Conservation (phyloP, 1,140 invertebrate genomes). For the Pentalonia nigronervosa region DNA sequence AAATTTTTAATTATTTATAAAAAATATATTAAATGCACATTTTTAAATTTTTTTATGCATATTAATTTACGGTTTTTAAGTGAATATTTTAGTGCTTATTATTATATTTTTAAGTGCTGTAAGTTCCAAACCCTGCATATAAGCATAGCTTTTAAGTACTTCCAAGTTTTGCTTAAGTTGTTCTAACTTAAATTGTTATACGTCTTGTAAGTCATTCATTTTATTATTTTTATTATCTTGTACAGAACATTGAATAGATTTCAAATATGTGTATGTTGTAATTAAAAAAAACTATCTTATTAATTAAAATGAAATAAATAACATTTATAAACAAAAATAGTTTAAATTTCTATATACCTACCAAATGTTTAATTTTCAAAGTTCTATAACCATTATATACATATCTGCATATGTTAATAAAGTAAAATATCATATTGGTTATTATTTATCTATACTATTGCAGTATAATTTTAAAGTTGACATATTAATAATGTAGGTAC, state of each 20-base stretch:
- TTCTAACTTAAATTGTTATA: background rate
- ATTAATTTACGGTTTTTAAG: too few relatives aligned
- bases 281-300: background rate
- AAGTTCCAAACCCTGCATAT: too few relatives aligned
- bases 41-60: too few relatives aligned
- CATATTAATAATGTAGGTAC: background rate
- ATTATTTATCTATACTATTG: background rate
- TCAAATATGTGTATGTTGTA: background rate
- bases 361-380: background rate
- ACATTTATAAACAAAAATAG: too few relatives aligned
- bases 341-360: background rate
- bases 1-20: too few relatives aligned
- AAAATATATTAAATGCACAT: too few relatives aligned
- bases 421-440: background rate
- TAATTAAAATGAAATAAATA: background rate
- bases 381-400: background rate
- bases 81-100: too few relatives aligned
- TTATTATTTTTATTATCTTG: background rate
- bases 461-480: background rate
- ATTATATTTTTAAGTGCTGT: too few relatives aligned
- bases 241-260: background rate
- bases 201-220: background rate
- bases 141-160: background rate
- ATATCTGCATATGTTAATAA: too few relatives aligned
- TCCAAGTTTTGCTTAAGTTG: background rate